Evolutionary conservation across 37 sponge, comb jelly and placozoan genomes (phyloP), one percentile per base, ranked within the genome.

Genomic region (Lycopodina hypogea): DNA sequence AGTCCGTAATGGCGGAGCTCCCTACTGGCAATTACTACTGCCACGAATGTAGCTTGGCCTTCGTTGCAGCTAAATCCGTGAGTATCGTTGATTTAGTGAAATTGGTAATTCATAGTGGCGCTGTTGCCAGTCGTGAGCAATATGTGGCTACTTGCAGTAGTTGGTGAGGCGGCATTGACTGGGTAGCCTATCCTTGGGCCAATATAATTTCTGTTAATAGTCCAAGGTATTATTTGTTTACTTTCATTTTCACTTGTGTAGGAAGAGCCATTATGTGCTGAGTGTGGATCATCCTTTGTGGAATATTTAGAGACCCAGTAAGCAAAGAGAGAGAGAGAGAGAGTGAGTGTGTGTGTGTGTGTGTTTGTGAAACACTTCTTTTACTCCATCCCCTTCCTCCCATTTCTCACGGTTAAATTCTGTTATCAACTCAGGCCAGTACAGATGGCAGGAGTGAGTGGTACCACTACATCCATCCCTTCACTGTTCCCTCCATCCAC

Each of bases 201-300:
- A n/a, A n/a, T n/a, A n/a, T n/a, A n/a, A n/a, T n/a, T n/a, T n/a
- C n/a, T n/a, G n/a, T n/a, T n/a, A n/a, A n/a, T n/a, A n/a, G n/a
- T n/a, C n/a, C n/a, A n/a, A n/a, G n/a, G n/a, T n/a, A n/a, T n/a
- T n/a, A n/a, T n/a, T n/a, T n/a, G n/a, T n/a, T n/a, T n/a, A n/a
- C n/a, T n/a, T n/a, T n/a, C n/a, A n/a, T n/a, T n/a, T n/a, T n/a
- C n/a, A n/a, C 12, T 23, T 59, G 4, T 26, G 12, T 59, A 59
- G 60, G 60, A 23, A 59, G n/a, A n/a, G n/a, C 75, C 57, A 0
- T 0, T 0, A 7, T 75, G 75, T 58, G 22, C 40, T 0, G 23
- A 0, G 0, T 75, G 75, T 35, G 59, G 59, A 4, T 75, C 75
- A 58, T 40, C 52, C 17, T 75, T 75, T 75, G 60, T 75, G 38